Evolutionary conservation across 1,140 invertebrate species (phyloP).

Genomic region (Grapholita molesta): DNA sequence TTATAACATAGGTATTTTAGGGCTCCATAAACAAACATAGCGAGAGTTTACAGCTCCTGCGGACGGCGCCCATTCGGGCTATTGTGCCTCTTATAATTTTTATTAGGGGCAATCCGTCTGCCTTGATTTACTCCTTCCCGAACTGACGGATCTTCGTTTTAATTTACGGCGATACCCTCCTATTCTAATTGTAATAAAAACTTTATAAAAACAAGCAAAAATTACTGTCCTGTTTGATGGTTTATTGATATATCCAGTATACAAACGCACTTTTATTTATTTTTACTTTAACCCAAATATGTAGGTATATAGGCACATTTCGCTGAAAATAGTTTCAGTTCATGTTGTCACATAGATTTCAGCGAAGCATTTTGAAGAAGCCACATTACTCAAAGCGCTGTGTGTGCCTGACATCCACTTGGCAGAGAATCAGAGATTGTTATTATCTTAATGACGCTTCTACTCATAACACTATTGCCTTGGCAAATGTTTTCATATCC

Average conservation of each 20-base stretch:
- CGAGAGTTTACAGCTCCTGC: constrained; percentile 73
- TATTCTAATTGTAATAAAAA: constrained; percentile 71
- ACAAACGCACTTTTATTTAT: not conserved
- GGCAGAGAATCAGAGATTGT: constrained; percentile 64
- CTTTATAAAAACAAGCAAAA: constrained; percentile 71
- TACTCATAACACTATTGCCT: constrained; percentile 69
- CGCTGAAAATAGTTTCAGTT: not conserved
- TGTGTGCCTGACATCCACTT: constrained; percentile 50
- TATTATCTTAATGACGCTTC: constrained; percentile 64
- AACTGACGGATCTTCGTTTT: constrained; percentile 76
- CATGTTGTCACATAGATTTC: not conserved
- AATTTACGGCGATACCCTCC: constrained; percentile 73
- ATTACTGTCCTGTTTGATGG: constrained; percentile 42
- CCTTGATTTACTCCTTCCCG: constrained; percentile 76
- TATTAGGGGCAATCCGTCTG: constrained; percentile 76
- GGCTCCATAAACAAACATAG: constrained; percentile 76
- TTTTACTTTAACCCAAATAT: not conserved
- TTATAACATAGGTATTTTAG: constrained; percentile 74
- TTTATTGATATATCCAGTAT: constrained; percentile 21
- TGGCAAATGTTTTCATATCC: constrained; percentile 59
- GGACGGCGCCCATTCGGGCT: constrained; percentile 66
- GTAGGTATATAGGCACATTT: not conserved
- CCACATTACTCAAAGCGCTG: not conserved
- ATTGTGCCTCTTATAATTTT: constrained; percentile 78
- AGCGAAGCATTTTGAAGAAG: not conserved